Evolutionary conservation across 1,140 invertebrate species (phyloP).

Genomic region (Drosophila kikkawai): DNA sequence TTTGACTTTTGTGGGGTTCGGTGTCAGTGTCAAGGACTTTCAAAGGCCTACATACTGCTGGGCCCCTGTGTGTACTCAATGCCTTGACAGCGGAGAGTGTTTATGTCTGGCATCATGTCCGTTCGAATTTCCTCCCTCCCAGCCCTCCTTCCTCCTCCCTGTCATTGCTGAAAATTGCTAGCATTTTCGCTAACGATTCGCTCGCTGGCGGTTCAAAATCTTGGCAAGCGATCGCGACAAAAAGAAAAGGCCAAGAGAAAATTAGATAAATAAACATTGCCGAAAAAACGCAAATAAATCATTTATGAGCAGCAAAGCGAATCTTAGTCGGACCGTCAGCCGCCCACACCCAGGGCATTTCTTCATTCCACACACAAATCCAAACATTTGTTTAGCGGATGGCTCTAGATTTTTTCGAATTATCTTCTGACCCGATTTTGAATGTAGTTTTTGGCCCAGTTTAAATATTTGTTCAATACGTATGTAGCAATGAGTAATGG

Average conservation of each 20-base stretch:
- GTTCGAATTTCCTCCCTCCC: slow-evolving; percentile 16
- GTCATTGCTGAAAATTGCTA: slow-evolving; percentile 48
- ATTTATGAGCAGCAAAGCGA: slow-evolving; percentile 54
- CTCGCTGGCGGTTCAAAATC: slow-evolving; percentile 42
- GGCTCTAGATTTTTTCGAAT: slow-evolving; percentile 19
- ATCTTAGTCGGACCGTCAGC: slow-evolving; percentile 35
- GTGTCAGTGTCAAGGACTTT: slow-evolving; percentile 78
- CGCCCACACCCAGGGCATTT: slow-evolving; percentile 41
- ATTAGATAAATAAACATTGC: slow-evolving; percentile 78
- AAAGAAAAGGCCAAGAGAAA: slow-evolving; percentile 59
- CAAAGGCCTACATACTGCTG: slow-evolving; percentile 27
- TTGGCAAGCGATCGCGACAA: slow-evolving; percentile 67
- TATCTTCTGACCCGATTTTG: slow-evolving; percentile 35
- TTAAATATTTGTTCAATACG: slow-evolving; percentile 33
- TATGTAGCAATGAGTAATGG: slow-evolving; percentile 44
- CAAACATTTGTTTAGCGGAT: slow-evolving; percentile 63
- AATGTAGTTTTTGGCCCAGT: slow-evolving; percentile 43
- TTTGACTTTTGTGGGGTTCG: slow-evolving; percentile 20
- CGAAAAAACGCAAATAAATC: slow-evolving; percentile 68
- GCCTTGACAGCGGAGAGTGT: slow-evolving; percentile 49
- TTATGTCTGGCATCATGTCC: slow-evolving; percentile 55
- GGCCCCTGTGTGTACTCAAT: slow-evolving; percentile 37
- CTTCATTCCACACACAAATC: slow-evolving; percentile 37
- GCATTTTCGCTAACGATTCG: slow-evolving; percentile 60
- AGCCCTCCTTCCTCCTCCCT: background rate